A percentile compares a stretch with the other conserved stretches of the same genome.
Conservation (phyloP, 2,113 vertebrate genomes). For the Nothoprocta perdicaria region DNA sequence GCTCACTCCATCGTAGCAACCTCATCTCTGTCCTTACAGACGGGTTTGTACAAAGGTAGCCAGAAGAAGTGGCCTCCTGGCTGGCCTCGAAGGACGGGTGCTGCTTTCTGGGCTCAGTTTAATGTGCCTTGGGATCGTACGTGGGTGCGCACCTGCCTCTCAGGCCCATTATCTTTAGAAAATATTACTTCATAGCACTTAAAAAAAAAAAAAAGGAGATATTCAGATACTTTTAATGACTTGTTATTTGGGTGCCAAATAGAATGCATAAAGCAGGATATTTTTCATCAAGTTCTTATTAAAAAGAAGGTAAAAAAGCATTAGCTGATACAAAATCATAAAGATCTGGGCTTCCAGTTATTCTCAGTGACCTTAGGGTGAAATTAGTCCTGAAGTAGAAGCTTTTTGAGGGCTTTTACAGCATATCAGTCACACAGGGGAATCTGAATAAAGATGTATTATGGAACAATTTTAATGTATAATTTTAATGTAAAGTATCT, state of each 20-base stretch:
- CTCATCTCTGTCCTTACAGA: not conserved
- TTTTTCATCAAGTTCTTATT: conserved; percentile 60
- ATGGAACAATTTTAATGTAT: conserved; percentile 34
- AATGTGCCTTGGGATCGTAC: accelerated
- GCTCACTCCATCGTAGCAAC: not conserved
- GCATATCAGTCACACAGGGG: not conserved
- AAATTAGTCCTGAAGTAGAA: conserved; percentile 39
- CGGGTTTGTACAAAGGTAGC: not conserved
- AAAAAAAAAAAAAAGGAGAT: not conserved
- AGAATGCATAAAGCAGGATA: conserved; percentile 20
- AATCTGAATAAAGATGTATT: conserved; percentile 44
- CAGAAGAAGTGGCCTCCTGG: not conserved
- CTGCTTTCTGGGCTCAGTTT: not conserved
- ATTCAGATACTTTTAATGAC: not conserved
- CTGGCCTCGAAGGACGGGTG: accelerated
- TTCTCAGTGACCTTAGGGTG: conserved; percentile 32
- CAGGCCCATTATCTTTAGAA: not conserved
- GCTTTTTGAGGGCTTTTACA: conserved; percentile 51
- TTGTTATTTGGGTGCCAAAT: conserved; percentile 18
- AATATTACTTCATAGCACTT: not conserved
- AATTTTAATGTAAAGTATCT: conserved; percentile 47
- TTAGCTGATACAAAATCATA: conserved; percentile 42
- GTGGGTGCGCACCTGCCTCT: accelerated
- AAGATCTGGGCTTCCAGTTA: conserved; percentile 30
- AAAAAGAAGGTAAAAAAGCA: conserved; percentile 39